Percentiles rank a stretch among this genome's conserved stretches.
These are phyloP conservation scores for Volucella bombylans DNA, from an alignment of 2,888 invertebrate species.

Conservation along the genomic window DNA sequence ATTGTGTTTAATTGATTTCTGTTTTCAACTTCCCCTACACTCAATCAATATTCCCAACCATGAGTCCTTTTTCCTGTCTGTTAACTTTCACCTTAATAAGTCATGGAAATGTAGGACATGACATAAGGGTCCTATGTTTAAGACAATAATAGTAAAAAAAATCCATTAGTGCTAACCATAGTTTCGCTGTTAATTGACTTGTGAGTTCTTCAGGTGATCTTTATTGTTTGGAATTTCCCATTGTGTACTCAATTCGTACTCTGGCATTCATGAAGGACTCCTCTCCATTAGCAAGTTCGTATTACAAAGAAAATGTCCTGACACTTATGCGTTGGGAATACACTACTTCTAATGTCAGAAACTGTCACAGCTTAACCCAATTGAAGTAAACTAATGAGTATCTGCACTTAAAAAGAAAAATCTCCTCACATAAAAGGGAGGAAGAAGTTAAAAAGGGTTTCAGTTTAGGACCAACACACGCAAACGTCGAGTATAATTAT, in stretches of 20 bases:
- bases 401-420: conserved; percentile 15
- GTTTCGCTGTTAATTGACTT: conserved; percentile 64
- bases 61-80: conserved; percentile 4
- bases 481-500: conserved; percentile 1
- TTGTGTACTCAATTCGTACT: neutral
- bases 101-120: neutral
- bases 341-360: conserved; percentile 9
- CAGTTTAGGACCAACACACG: neutral
- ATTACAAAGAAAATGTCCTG: conserved; percentile 9
- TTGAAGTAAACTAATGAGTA: conserved; percentile 56
- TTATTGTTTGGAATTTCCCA: conserved; percentile 37
- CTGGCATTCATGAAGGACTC: conserved; percentile 4
- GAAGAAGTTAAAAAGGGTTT: neutral
- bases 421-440: conserved; percentile 1
- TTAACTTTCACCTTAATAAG: conserved; percentile 15
- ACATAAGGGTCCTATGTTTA: conserved; percentile 17
- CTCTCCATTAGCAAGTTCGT: conserved; percentile 36
- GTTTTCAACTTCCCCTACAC: conserved; percentile 29
- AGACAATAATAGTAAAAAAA: conserved; percentile 22
- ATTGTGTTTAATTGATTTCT: conserved; percentile 63
- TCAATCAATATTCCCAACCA: conserved; percentile 35
- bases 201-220: conserved; percentile 57
- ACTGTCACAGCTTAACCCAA: conserved; percentile 52
- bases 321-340: neutral
- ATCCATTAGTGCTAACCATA: conserved; percentile 53